These are phyloP conservation scores for Oreochromis grahami DNA, from an alignment of 2,797 vertebrate species.

Conservation along the genomic window DNA sequence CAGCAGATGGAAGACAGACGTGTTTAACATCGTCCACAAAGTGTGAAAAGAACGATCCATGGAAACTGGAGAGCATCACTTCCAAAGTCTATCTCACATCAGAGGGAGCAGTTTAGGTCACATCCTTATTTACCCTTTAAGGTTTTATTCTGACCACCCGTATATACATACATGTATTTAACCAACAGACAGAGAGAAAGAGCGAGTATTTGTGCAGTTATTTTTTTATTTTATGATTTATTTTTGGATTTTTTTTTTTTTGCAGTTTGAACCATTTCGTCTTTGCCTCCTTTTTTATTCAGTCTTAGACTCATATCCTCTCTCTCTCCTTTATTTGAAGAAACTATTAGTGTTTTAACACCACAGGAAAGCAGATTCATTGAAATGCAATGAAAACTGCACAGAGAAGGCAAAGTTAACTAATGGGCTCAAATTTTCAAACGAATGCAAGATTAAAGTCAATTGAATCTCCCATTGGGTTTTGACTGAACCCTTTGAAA, in stretches of 20 bases:
- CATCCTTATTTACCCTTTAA: neutral
- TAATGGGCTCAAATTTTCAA: constrained; percentile 86
- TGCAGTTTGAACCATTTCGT: constrained; percentile 22
- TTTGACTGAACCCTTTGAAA: constrained; percentile 83
- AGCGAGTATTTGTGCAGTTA: neutral
- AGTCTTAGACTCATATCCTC: constrained; percentile 42
- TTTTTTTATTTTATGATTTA: neutral
- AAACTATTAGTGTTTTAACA: constrained; percentile 81
- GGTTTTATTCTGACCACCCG: neutral
- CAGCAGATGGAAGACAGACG: constrained; percentile 33
- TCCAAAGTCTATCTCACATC: constrained; percentile 8
- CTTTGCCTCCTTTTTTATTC: constrained; percentile 26
- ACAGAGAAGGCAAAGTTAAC: constrained; percentile 81
- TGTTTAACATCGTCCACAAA: constrained; percentile 24
- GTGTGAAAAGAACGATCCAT: neutral
- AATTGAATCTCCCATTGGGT: constrained; percentile 83
- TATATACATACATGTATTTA: neutral
- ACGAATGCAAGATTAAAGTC: constrained; percentile 85
- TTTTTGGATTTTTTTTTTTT: neutral
- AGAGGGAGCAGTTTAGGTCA: neutral
- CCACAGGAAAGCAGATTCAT: constrained; percentile 81
- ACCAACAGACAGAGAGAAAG: neutral
- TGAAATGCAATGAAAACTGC: constrained; percentile 83
- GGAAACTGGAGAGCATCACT: constrained; percentile 54
- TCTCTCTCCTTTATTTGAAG: constrained; percentile 75